Evolutionary conservation across 2,888 invertebrate genomes (phyloP).

Genomic region (Bugula neritina): DNA sequence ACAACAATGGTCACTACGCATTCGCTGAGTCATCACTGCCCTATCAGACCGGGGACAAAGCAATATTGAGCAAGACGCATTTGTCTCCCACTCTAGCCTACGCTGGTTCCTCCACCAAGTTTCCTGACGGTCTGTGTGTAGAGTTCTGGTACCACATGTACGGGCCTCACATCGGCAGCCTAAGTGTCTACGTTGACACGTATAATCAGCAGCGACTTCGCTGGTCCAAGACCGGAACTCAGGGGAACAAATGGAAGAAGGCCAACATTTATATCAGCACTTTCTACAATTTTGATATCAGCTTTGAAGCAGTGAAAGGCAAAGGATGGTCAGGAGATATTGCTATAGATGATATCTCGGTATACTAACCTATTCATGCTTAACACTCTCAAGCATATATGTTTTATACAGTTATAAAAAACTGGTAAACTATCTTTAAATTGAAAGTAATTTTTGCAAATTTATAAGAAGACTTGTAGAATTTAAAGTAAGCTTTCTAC

Average conservation of each 20-base stretch:
- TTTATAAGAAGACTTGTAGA: too few relatives aligned
- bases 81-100: neutral
- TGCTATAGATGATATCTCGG: conserved; percentile 32
- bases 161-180: conserved; percentile 30
- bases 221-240: conserved; percentile 38
- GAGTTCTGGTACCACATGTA: conserved; percentile 37
- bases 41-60: conserved; percentile 59
- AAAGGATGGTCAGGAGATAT: conserved; percentile 30
- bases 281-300: conserved; percentile 14
- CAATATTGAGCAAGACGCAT: conserved; percentile 41
- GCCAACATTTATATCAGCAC: conserved; percentile 16
- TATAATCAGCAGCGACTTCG: conserved; percentile 8
- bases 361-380: too few relatives aligned
- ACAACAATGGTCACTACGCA: conserved; percentile 52
- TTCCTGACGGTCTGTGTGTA: conserved; percentile 33
- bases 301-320: conserved; percentile 30
- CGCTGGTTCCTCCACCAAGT: neutral
- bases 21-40: conserved; percentile 61
- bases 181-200: conserved; percentile 30
- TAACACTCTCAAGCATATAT: too few relatives aligned
- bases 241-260: conserved; percentile 30
- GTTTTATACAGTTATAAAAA: too few relatives aligned
- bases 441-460: too few relatives aligned
- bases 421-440: too few relatives aligned
- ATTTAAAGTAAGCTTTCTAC: too few relatives aligned